These are phyloP conservation scores for Nanorana parkeri DNA, from an alignment of 2,113 vertebrate genomes.

Conservation along the genomic window DNA sequence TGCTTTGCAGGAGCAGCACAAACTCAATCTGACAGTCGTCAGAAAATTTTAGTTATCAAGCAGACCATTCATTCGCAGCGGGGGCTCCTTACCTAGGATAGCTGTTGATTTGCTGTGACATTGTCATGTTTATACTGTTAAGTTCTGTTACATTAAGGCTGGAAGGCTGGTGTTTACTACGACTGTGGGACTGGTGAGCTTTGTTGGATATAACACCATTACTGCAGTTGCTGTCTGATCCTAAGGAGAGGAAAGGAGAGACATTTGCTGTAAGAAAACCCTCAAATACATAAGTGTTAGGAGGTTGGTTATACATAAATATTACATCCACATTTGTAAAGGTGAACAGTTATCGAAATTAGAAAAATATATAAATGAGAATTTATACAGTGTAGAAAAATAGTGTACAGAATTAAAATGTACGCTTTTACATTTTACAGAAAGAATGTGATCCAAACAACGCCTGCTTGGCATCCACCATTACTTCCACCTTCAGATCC, in stretches of 20 bases:
- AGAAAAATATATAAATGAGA: too few species aligned
- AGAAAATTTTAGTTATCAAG: background rate
- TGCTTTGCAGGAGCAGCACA: constrained; percentile 3
- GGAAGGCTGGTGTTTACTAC: constrained; percentile 85
- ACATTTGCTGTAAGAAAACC: too few species aligned
- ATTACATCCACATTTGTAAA: too few species aligned
- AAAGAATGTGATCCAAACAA: too few species aligned
- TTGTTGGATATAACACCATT: constrained; percentile 94
- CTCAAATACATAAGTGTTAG: too few species aligned
- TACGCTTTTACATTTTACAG: too few species aligned
- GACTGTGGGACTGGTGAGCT: constrained; percentile 87
- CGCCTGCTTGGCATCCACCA: too few species aligned
- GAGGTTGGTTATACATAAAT: too few species aligned
- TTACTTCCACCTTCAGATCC: too few species aligned
- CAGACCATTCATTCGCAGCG: background rate
- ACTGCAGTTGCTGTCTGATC: constrained; percentile 95
- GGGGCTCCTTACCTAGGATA: constrained; percentile 79
- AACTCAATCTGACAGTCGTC: background rate
- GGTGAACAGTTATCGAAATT: too few species aligned
- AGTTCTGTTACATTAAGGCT: constrained; percentile 83
- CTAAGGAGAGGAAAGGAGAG: constrained; percentile 67
- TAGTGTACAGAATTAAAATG: too few species aligned
- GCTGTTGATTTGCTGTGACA: constrained; percentile 84
- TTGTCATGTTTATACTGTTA: constrained; percentile 90
- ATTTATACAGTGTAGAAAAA: too few species aligned